Base-by-base conservation (phyloP, 1,140 invertebrate species). In the Philopotamus ludificatus region DNA sequence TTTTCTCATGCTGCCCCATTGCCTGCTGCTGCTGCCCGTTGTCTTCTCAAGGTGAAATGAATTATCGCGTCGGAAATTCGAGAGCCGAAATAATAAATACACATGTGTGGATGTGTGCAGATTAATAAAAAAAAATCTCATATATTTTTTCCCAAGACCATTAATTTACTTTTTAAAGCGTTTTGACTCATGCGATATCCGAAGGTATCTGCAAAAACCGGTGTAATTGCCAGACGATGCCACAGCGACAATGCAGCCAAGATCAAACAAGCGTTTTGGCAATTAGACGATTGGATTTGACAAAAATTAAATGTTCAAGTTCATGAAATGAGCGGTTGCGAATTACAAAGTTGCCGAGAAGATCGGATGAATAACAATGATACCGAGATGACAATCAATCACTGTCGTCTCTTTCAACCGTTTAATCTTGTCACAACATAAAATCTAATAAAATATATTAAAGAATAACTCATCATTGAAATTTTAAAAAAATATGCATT, bases 1-100 rank as follows among this genome's bases (percentile, higher is more conserved):
- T 62, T 63, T 67, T 67, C 66, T 67, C 66, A 67, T 39, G 61
- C 60, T 28, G 65, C 45, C 45, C 60, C 53, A 63, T 62, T 63
- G 63, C 63, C 66, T 67, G 60, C 63, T 39, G 61, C 60, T 39
- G 61, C 60, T 41, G 66, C 44, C 42, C 18, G 66, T 62, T 45
- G 63, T 51, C 60, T 63, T 66, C 63, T 67, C 66, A 67, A 67
- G 66, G 66, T 67, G 66, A 67, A 61, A 63, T 39, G 66, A 67
- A 67, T 67, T 60, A 67, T 67, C 61, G 61, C 47, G 60, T 67
- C 65, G 58, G 58, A 66, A 66, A 66, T 66, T 66, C 49, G 61
- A 67, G 54, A 67, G 61, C 45, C 66, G 49, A 67, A 67, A 58
- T 54, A 23, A 25, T 21, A 25, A 4, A 49, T 49, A 49, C 12